A percentile compares a stretch with the other conserved stretches of the same genome.
Conservation (phyloP, 1,140 invertebrate genomes). For the Aleiodes sp. region DNA sequence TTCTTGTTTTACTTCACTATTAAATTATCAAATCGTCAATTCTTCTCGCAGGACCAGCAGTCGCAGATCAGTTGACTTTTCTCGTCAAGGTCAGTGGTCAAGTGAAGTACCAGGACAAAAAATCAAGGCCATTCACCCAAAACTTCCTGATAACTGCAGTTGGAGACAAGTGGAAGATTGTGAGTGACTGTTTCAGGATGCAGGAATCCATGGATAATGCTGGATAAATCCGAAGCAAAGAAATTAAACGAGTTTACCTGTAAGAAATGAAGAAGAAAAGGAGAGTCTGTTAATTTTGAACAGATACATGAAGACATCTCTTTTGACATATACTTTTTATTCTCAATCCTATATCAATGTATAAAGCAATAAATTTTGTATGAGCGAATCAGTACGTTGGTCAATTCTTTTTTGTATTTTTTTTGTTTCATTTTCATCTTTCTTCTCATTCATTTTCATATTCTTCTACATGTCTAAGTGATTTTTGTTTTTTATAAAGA, state of each 20-base stretch:
- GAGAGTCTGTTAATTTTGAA: not conserved
- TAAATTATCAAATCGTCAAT: not conserved
- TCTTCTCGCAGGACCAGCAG: conserved; percentile 63
- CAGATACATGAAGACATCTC: conserved; percentile 30
- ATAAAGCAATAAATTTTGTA: conserved; percentile 66
- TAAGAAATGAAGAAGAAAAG: not conserved
- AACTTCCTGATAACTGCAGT: conserved; percentile 84
- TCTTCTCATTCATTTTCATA: conserved; percentile 14
- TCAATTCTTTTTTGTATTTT: conserved; percentile 53
- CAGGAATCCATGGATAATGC: conserved; percentile 68
- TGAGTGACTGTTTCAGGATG: conserved; percentile 82
- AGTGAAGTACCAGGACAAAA: conserved; percentile 73
- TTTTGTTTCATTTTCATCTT: not conserved
- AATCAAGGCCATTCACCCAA: conserved; percentile 77
- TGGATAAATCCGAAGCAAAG: conserved; percentile 24
- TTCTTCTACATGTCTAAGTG: conserved; percentile 5
- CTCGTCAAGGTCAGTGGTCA: conserved; percentile 79
- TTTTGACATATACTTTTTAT: conserved; percentile 55
- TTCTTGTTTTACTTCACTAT: not conserved
- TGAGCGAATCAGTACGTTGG: conserved; percentile 61
- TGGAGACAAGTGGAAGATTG: conserved; percentile 89
- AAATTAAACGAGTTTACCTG: not conserved
- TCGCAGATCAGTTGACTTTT: conserved; percentile 75
- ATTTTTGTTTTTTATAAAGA: conserved; percentile 44
- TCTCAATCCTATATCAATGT: conserved; percentile 64